phyloP scores from a whole-genome alignment of 2,113 vertebrate species.

The Corythoichthys haematopterus region DNA sequence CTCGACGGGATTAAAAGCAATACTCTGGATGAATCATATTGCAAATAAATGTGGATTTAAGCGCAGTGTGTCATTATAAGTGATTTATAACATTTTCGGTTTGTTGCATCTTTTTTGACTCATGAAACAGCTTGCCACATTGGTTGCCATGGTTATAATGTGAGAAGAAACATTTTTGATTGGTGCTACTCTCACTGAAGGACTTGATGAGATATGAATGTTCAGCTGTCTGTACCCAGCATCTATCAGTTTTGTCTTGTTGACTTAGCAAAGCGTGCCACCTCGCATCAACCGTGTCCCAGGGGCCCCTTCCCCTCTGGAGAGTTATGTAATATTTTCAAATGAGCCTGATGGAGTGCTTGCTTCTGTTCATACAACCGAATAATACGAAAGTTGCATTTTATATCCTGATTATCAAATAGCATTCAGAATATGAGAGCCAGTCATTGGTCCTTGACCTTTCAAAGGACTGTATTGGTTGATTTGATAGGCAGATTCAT shows the following conservation, averaged over 20 bases:
- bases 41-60: background rate
- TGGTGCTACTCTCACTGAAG: conserved; percentile 41
- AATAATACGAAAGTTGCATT: conserved; percentile 6
- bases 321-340: conserved; percentile 44
- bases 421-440: conserved; percentile 24
- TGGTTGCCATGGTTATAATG: conserved; percentile 24
- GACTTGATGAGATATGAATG: conserved; percentile 31
- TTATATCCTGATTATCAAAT: conserved; percentile 6
- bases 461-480: conserved; percentile 35
- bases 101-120: conserved; percentile 23
- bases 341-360: conserved; percentile 32
- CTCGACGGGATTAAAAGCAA: background rate
- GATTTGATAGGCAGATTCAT: conserved; percentile 43
- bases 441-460: conserved; percentile 33
- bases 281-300: conserved; percentile 33
- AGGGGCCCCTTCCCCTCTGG: conserved; percentile 39
- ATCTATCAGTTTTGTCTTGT: conserved; percentile 27
- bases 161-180: conserved; percentile 33
- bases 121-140: conserved; percentile 24
- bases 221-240: conserved; percentile 41
- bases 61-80: background rate
- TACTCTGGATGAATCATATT: background rate
- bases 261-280: conserved; percentile 45
- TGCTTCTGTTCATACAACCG: conserved; percentile 5
- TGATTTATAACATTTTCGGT: conserved; percentile 13